A percentile compares a stretch with the other conserved stretches of the same genome.
phyloP scores from a whole-genome alignment of 2,113 vertebrate species.

The Erythrocercus mccallii region DNA sequence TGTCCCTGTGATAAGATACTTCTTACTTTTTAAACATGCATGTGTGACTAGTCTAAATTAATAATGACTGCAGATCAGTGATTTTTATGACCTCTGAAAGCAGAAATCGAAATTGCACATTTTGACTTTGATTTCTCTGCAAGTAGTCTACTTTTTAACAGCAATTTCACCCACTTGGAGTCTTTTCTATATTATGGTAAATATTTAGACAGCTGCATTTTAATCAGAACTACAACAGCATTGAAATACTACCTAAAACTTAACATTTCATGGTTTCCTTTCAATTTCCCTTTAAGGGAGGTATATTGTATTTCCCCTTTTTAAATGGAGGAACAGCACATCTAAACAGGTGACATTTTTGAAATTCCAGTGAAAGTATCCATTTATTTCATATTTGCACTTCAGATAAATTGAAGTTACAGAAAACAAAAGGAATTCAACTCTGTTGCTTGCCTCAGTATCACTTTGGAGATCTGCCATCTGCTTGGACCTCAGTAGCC shows the following conservation, averaged over 20 bases:
- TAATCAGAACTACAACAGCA: background rate
- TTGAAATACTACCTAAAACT: background rate
- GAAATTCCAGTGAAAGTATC: background rate
- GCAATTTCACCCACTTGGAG: background rate
- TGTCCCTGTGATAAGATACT: background rate
- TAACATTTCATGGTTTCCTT: background rate
- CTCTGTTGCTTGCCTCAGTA: background rate
- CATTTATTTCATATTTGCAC: background rate
- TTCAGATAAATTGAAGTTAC: background rate
- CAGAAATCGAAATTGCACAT: background rate
- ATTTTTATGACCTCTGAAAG: background rate
- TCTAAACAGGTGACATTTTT: background rate
- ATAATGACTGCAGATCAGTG: background rate
- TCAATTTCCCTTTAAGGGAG: background rate
- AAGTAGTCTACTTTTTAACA: background rate
- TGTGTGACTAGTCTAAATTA: background rate
- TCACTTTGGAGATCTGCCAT: background rate
- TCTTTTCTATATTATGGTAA: background rate
- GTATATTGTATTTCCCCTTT: background rate
- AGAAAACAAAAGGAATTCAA: background rate
- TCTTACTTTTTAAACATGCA: background rate
- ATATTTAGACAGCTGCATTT: background rate
- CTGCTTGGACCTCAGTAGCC: background rate
- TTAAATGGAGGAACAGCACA: background rate
- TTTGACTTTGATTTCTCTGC: background rate